Percentiles rank a stretch among this genome's conserved stretches.
Conservation (phyloP, 1,140 invertebrate species). For the Eulimnadia texana region DNA sequence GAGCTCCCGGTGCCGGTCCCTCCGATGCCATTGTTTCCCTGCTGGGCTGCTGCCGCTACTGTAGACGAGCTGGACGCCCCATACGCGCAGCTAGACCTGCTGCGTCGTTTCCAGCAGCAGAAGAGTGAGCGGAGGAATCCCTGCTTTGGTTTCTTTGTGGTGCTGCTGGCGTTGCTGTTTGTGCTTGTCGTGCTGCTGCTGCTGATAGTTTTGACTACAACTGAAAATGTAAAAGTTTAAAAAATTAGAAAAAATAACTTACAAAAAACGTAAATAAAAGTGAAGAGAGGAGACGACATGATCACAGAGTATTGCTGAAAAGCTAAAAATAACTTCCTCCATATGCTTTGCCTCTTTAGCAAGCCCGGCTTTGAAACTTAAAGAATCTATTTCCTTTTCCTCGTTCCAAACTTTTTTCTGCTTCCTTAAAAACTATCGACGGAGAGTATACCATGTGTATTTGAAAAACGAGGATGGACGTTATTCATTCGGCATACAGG, state of each 20-base stretch:
- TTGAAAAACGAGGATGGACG: too few relatives aligned
- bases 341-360: neutral
- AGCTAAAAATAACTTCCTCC: neutral
- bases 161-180: constrained; percentile 18
- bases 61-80: neutral
- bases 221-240: constrained; percentile 9
- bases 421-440: too few relatives aligned
- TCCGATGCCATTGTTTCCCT: constrained; percentile 17
- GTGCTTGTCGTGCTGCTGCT: neutral
- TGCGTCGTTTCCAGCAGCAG: constrained; percentile 54
- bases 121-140: constrained; percentile 68
- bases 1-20: constrained; percentile 21
- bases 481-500: too few relatives aligned
- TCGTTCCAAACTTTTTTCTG: neutral
- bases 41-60: constrained; percentile 11
- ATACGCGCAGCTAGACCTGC: neutral
- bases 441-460: too few relatives aligned
- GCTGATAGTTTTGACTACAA: constrained; percentile 12
- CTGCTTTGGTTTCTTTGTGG: constrained; percentile 46
- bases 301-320: neutral
- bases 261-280: neutral
- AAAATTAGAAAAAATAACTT: constrained; percentile 18
- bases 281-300: neutral
- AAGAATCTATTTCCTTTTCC: neutral
- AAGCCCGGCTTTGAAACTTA: too few relatives aligned